Evolutionary conservation across 2,888 invertebrate species (phyloP), one percentile per base, ranked within the genome.

Genomic region (Orthonevra nobilis): DNA sequence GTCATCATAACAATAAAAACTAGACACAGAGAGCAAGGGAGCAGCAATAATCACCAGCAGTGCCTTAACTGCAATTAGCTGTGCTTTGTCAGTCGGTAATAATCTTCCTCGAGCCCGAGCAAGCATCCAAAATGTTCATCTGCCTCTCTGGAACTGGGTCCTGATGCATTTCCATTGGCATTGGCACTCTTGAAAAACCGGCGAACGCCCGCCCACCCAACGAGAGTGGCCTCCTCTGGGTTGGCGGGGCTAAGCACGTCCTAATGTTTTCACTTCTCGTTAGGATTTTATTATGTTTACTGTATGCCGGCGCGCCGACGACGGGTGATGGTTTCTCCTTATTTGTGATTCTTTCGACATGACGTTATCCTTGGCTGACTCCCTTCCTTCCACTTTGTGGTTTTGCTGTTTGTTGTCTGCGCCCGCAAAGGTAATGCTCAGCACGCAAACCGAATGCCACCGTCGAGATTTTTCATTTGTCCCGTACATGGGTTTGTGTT

Each of bases 221-320:
- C 58, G 52, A 70, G 70, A 72, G 70, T 70, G 64, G 64, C 64
- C 77, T 66, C 52, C 34, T 54, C n/a, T n/a, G 64, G 58, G 70
- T 54, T 60, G 70, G 60, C 77, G 34, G 54, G 52, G n/a, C 70
- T 77, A 64, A 77, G 77, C 77, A 77, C 77, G 77, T 77, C 52
- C 70, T 70, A 77, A 70, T 77, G 77, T 60, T 70, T 70, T 77
- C 77, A 70, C 70, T 77, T 77, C 70, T 72, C 77, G 64, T 77
- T 72, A 66, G 70, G 38, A 66, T 77, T 77, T 77, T 70, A 72
- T 77, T 72, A 70, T 60, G 58, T 60, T 34, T 48, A 30, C 61
- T 56, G 58, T 63, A 36, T 75, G 60, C 23, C 5, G 23, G 23
- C 3, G 5, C 23, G 23, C 23, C 23, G 46, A 28, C 64, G 42